Conservation (phyloP, 2,888 invertebrate species). For the Iphiclides podalirius region DNA sequence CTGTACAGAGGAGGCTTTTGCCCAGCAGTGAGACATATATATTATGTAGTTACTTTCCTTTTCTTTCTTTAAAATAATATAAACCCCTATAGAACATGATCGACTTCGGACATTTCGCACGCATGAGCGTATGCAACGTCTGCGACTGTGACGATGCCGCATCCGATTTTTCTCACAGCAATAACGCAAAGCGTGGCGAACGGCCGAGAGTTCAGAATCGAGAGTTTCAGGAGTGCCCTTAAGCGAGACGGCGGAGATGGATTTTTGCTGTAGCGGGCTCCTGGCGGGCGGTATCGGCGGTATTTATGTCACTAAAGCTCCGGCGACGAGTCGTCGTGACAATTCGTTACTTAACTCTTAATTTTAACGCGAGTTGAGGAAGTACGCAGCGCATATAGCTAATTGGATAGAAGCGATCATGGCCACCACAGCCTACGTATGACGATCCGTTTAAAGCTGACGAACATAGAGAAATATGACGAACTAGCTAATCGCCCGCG, state of each 20-base stretch:
- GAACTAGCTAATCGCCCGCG: no score
- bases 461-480: no score
- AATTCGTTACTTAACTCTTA: slow-evolving; percentile 45
- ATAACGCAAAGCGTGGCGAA: slow-evolving; percentile 36
- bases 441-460: no score
- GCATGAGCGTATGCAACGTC: no score
- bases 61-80: no score
- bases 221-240: slow-evolving; percentile 67
- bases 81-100: no score
- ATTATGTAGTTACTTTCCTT: no score
- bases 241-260: slow-evolving; percentile 76
- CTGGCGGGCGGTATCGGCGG: slow-evolving; percentile 64
- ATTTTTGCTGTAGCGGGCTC: slow-evolving; percentile 73
- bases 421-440: neutral
- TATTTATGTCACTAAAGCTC: slow-evolving; percentile 57
- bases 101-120: no score
- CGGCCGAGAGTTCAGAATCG: slow-evolving; percentile 49
- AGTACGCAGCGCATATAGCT: neutral
- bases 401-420: neutral
- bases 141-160: no score
- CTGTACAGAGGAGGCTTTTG: no score
- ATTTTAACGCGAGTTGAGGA: slow-evolving; percentile 13
- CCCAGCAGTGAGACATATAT: no score
- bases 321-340: slow-evolving; percentile 40
- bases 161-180: slow-evolving; percentile 35